Evolutionary conservation across 2,113 vertebrate genomes (phyloP).

Genomic region (Phoxinus phoxinus): DNA sequence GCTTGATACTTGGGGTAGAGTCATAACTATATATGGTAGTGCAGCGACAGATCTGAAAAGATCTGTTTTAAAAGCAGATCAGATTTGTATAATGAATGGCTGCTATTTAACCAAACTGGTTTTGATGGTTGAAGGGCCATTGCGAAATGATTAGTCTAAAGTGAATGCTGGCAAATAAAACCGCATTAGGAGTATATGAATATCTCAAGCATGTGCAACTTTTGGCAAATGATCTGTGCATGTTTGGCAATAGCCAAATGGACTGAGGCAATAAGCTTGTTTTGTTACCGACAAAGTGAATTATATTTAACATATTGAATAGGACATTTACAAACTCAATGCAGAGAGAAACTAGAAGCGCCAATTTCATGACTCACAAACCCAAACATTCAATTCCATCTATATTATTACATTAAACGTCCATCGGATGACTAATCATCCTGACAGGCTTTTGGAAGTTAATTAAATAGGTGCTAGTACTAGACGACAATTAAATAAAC

Average conservation of each 20-base stretch:
- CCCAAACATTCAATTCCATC: neutral
- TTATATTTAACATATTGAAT: neutral
- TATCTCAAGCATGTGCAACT: neutral
- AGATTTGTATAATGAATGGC: neutral
- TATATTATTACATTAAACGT: neutral
- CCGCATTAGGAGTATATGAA: neutral
- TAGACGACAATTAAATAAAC: neutral
- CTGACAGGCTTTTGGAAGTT: neutral
- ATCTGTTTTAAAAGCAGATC: neutral
- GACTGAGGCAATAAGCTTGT: neutral
- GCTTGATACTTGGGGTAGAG: neutral
- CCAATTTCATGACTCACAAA: neutral
- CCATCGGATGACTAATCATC: neutral
- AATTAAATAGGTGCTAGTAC: neutral
- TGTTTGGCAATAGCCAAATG: neutral
- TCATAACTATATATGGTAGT: conserved; percentile 22
- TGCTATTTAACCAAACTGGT: neutral
- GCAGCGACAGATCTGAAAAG: neutral
- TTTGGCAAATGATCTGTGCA: neutral
- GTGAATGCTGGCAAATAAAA: neutral
- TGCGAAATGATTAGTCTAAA: neutral
- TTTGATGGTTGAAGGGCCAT: neutral
- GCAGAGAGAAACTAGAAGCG: no score
- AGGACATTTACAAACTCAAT: neutral
- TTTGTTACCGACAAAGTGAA: neutral